phyloP scores from a whole-genome alignment of 2,888 invertebrate species.

The Dynastes grantii region DNA sequence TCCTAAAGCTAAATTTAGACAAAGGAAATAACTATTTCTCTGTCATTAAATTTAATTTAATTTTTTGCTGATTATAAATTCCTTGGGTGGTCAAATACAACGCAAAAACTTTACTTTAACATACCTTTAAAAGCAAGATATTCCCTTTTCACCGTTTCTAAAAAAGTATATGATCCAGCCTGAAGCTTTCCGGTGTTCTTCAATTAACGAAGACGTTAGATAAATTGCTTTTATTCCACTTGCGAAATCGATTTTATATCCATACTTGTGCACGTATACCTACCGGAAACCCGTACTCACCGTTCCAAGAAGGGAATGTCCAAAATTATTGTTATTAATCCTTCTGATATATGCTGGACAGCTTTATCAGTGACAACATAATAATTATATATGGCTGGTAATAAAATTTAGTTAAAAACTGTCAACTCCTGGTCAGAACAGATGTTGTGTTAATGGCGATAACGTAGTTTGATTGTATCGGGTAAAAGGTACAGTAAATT shows the following conservation, averaged over 20 bases:
- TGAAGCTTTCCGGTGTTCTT: not conserved
- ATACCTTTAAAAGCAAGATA: too few species aligned
- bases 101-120: too few species aligned
- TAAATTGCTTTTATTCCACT: not conserved
- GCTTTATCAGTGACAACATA: not conserved
- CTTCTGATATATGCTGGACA: not conserved
- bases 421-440: not conserved
- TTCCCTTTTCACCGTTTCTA: too few species aligned
- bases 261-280: not conserved
- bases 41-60: too few species aligned
- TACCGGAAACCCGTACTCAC: not conserved
- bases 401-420: slow-evolving; percentile 10
- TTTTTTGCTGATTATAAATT: too few species aligned
- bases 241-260: not conserved
- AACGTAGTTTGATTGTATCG: not conserved
- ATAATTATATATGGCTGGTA: not conserved
- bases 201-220: not conserved
- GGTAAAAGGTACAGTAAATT: not conserved
- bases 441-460: not conserved
- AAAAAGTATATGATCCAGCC: not conserved
- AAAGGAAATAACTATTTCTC: too few species aligned
- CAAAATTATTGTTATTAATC: slow-evolving; percentile 18
- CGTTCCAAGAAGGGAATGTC: not conserved
- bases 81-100: too few species aligned
- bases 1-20: too few species aligned